A percentile compares a stretch with the other conserved stretches of the same genome.
phyloP scores from a whole-genome alignment of 2,888 invertebrate genomes.

The Thysanoteuthis rhombus region DNA sequence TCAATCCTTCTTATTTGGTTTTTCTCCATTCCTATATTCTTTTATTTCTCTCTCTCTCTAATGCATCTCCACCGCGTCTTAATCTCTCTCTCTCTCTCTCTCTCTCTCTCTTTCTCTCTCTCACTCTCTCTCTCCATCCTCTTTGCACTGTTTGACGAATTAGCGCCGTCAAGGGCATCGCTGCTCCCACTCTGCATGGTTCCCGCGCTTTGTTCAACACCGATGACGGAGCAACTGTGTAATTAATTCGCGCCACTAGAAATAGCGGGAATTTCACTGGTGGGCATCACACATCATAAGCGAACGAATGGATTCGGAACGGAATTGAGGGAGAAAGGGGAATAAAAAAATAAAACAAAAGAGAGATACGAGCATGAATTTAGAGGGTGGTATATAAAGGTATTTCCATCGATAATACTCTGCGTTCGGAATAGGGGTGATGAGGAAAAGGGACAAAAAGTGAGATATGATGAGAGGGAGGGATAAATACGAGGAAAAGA shows the following conservation, averaged over 20 bases:
- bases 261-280: background rate
- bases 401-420: background rate
- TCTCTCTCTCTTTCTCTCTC: background rate
- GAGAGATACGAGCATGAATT: background rate
- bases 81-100: no score
- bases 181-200: background rate
- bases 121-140: no score
- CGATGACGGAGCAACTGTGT: background rate
- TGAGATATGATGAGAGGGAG: rapidly evolving
- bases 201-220: background rate
- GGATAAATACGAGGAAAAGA: background rate
- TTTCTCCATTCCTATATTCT: no score
- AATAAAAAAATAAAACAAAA: no score
- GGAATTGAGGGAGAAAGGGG: background rate
- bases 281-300: background rate
- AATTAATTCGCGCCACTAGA: background rate
- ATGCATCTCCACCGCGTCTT: no score
- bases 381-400: background rate
- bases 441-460: background rate
- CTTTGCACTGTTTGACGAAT: background rate
- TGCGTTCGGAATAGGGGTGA: background rate
- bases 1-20: no score
- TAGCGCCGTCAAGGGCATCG: background rate
- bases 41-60: no score
- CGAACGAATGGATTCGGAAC: background rate